These are phyloP conservation scores for Crepidodera aurea DNA, from an alignment of 2,888 invertebrate genomes.

Conservation along the genomic window DNA sequence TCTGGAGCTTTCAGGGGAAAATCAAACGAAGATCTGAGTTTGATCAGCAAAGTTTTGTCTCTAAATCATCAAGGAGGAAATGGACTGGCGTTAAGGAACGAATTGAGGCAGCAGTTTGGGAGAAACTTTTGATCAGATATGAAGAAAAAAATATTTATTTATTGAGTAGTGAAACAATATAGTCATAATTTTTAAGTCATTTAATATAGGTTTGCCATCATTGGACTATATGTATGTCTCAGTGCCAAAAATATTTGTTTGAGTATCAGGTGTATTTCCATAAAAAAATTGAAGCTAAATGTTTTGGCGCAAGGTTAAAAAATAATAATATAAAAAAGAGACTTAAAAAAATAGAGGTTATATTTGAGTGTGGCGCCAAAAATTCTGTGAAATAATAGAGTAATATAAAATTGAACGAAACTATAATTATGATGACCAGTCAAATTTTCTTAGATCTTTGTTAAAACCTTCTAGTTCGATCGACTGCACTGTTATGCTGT, in stretches of 20 bases:
- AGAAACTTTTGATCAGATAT: slow-evolving; percentile 19
- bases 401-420: too few relatives aligned
- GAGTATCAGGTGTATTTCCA: too few relatives aligned
- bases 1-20: slow-evolving; percentile 69
- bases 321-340: too few relatives aligned
- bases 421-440: too few relatives aligned
- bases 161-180: slow-evolving; percentile 24
- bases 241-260: slow-evolving; percentile 22
- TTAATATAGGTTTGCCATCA: slow-evolving; percentile 21
- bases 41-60: slow-evolving; percentile 82
- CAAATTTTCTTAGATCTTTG: too few relatives aligned
- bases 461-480: too few relatives aligned
- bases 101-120: slow-evolving; percentile 9
- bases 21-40: slow-evolving; percentile 76
- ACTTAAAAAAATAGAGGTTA: too few relatives aligned
- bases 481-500: too few relatives aligned
- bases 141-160: slow-evolving; percentile 24
- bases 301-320: too few relatives aligned
- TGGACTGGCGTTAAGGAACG: slow-evolving; percentile 20
- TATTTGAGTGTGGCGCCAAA: too few relatives aligned
- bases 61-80: slow-evolving; percentile 67
- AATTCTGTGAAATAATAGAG: too few relatives aligned
- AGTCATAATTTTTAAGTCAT: slow-evolving; percentile 24
- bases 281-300: too few relatives aligned
- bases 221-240: slow-evolving; percentile 1